Percentiles rank a stretch among this genome's conserved stretches.
Evolutionary conservation across 2,888 invertebrate species (phyloP).

Genomic region (Exephanes ischioxanthus): DNA sequence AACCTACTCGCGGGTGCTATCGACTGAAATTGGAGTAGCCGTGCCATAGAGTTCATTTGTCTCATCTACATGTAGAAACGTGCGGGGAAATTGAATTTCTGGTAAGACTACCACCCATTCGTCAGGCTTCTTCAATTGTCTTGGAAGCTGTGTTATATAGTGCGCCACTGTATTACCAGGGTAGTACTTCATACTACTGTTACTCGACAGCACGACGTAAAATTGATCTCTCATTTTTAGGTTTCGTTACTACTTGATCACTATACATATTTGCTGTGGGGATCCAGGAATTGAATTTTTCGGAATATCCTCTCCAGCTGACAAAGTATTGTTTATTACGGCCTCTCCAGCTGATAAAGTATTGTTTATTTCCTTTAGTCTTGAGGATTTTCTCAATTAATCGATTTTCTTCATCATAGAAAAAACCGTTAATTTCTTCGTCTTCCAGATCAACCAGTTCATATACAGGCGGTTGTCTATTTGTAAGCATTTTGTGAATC

Average conservation of each 20-base stretch:
- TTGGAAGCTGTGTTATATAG: conserved; percentile 9
- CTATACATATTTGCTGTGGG: too few relatives aligned
- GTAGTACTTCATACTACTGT: conserved; percentile 15
- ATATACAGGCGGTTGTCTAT: background rate
- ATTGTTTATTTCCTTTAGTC: background rate
- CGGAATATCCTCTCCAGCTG: background rate
- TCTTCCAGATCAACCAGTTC: conserved; percentile 5
- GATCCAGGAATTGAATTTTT: too few relatives aligned
- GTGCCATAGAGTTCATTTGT: too few relatives aligned
- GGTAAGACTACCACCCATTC: conserved; percentile 11
- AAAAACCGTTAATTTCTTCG: conserved; percentile 17
- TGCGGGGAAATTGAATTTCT: background rate
- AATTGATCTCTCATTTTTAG: conserved; percentile 15
- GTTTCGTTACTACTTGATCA: background rate
- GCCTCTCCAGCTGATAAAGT: background rate
- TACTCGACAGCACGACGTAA: conserved; percentile 2
- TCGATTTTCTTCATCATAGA: conserved; percentile 7
- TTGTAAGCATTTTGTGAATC: background rate
- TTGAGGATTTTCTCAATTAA: conserved; percentile 5
- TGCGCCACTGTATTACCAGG: background rate
- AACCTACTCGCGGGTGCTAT: too few relatives aligned
- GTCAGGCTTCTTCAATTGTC: background rate
- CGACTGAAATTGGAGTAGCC: too few relatives aligned
- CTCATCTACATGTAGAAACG: background rate
- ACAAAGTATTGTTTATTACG: conserved; percentile 6